Percentiles rank a stretch among this genome's conserved stretches.
phyloP scores from a whole-genome alignment of 2,113 vertebrate genomes.

The Oenanthe oenanthe region DNA sequence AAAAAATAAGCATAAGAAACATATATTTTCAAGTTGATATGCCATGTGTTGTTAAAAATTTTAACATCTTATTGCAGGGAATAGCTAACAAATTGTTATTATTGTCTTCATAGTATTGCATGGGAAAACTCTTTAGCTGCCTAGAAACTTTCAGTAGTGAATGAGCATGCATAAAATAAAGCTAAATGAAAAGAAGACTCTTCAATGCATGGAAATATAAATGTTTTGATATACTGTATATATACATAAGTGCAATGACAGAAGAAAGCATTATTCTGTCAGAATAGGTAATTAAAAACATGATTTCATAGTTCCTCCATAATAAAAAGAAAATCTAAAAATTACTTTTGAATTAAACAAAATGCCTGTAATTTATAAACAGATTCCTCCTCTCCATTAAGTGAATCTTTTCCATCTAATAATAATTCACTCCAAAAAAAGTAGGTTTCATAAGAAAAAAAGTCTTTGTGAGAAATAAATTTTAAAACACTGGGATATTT shows the following conservation, averaged over 20 bases:
- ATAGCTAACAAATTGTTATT: background rate
- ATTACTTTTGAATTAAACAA: background rate
- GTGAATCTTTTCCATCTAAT: rapidly evolving
- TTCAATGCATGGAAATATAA: background rate
- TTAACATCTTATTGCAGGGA: background rate
- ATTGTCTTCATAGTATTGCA: background rate
- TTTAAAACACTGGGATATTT: background rate
- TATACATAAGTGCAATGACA: background rate
- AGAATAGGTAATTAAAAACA: background rate
- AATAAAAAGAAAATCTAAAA: background rate
- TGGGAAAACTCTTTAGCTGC: background rate
- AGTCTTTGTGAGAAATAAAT: background rate
- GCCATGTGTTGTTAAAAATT: background rate
- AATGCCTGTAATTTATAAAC: background rate
- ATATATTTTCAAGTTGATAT: background rate
- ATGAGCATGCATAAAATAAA: background rate
- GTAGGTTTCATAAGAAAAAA: background rate
- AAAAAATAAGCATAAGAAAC: background rate
- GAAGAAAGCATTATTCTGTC: background rate
- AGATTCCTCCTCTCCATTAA: rapidly evolving
- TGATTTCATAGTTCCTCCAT: background rate
- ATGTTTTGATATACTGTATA: background rate
- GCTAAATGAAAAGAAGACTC: background rate
- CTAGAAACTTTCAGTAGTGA: background rate
- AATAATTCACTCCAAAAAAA: background rate